Evolutionary conservation across 2,888 invertebrate species (phyloP).

Genomic region (Diplazon laetatorius): DNA sequence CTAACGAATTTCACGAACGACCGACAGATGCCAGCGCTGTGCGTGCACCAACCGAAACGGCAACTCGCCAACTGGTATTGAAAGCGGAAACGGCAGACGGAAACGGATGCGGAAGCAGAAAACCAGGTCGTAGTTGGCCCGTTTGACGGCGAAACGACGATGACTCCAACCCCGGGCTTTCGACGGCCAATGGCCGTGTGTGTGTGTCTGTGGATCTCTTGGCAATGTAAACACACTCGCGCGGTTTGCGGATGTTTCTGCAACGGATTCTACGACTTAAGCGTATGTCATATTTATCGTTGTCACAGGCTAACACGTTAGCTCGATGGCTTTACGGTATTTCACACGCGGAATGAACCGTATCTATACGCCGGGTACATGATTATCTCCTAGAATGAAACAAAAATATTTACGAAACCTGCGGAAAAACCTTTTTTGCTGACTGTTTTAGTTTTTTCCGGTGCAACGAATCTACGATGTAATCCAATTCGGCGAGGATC

Average conservation of each 20-base stretch:
- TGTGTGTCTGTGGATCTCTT: no score
- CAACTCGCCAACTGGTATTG: constrained; percentile 74
- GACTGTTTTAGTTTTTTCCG: neutral
- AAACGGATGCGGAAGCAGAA: constrained; percentile 76
- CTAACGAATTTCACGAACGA: constrained; percentile 6
- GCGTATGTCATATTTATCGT: constrained; percentile 25
- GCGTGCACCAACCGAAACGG: constrained; percentile 60
- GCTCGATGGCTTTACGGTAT: no score
- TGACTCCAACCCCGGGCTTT: constrained; percentile 34
- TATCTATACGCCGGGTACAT: no score
- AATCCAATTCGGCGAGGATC: constrained; percentile 51
- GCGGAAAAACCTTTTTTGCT: neutral
- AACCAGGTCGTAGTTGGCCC: constrained; percentile 76
- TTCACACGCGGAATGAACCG: no score
- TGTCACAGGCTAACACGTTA: no score
- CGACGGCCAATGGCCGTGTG: no score
- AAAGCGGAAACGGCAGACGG: constrained; percentile 78
- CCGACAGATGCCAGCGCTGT: constrained; percentile 29
- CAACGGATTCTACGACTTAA: constrained; percentile 4
- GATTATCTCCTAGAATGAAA: no score
- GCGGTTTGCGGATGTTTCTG: no score
- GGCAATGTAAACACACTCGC: no score
- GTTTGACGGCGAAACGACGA: constrained; percentile 71
- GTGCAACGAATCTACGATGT: constrained; percentile 9
- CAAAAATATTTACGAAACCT: no score